A percentile compares a stretch with the other conserved stretches of the same genome.
These are phyloP conservation scores for Agelastica alni DNA, from an alignment of 2,888 invertebrate genomes.

Conservation along the genomic window DNA sequence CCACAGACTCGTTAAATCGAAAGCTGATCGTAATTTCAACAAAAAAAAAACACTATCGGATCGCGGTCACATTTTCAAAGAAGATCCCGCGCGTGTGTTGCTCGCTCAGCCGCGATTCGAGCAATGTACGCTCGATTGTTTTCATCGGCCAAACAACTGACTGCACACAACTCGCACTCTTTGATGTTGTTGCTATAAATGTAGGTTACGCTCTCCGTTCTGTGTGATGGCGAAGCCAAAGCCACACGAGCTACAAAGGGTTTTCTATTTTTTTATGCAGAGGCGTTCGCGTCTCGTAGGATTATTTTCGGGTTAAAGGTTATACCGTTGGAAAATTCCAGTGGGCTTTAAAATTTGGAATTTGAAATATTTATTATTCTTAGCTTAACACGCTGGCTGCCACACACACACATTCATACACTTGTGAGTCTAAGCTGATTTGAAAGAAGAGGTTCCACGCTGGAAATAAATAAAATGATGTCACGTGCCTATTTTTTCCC, in stretches of 20 bases:
- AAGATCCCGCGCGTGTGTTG: constrained; percentile 8
- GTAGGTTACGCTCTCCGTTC: constrained; percentile 24
- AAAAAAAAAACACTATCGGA: constrained; percentile 9
- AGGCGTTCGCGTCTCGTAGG: constrained; percentile 8
- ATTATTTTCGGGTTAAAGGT: constrained; percentile 13
- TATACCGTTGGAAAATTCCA: neutral
- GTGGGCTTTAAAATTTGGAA: neutral
- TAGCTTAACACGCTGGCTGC: neutral
- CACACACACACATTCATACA: too few relatives aligned
- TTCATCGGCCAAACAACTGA: constrained; percentile 22
- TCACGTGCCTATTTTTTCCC: too few relatives aligned
- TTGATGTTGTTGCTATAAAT: constrained; percentile 28
- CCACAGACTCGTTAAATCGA: constrained; percentile 3
- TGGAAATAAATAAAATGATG: too few relatives aligned
- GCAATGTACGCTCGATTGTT: constrained; percentile 29
- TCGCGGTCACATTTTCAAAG: constrained; percentile 24
- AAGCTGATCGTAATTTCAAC: constrained; percentile 1
- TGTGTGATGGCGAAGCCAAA: constrained; percentile 11
- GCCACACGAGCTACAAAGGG: constrained; percentile 18
- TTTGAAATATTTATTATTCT: neutral
- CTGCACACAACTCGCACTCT: constrained; percentile 19
- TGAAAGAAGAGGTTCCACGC: too few relatives aligned
- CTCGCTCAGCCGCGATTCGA: constrained; percentile 16
- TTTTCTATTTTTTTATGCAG: constrained; percentile 20
- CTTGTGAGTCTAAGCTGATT: too few relatives aligned